Base-by-base conservation (phyloP, 2,797 vertebrate genomes). In the Periophthalmus magnuspinnatus region DNA sequence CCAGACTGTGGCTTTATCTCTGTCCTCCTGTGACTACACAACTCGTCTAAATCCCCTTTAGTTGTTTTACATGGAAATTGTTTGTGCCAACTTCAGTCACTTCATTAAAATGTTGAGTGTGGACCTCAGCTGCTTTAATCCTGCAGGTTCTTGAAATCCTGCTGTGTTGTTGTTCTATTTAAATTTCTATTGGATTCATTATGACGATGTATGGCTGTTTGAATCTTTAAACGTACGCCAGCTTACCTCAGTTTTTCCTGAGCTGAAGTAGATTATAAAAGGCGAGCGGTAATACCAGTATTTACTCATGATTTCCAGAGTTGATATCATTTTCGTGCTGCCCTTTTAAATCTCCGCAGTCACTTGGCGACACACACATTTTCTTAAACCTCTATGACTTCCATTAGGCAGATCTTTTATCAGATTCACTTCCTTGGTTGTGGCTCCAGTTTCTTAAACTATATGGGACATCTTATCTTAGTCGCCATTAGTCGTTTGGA, bases 1-100 rank as follows among this genome's bases (percentile, higher is more conserved):
- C 69, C 77, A 60, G 54, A 63, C 68, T 48, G 28, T 14, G 57
- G 60, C 45, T 85, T 86, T 82, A 70, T 84, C 72, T 78, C 70
- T 9, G 52, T 65, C 61, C 34, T 45, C 72, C 69, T 72, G 58
- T 45, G 67, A 71, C 67, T 66, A 65, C 19, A 41, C 60, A 41
- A 50, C 72, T 68, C 10, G 5, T 70, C 63, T 69, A 65, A 81
- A 84, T 33, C 80, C 64, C 73, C 59, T 68, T 68, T 45, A 48
- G 67, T 75, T 59, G 68, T 77, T 82, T 72, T 52, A 69, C 58
- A 52, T 19, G 76, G 22, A 58, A 21, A 72, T 73, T 77, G 63
- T 74, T 77, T 71, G 57, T 68, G 57, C 69, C 56, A 55, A 34
- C 67, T 78, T 70, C 68, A 70, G 68, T 55, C 59, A 24, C 68